Evolutionary conservation across 2,888 invertebrate genomes (phyloP).

Genomic region (Drosophila putrida): DNA sequence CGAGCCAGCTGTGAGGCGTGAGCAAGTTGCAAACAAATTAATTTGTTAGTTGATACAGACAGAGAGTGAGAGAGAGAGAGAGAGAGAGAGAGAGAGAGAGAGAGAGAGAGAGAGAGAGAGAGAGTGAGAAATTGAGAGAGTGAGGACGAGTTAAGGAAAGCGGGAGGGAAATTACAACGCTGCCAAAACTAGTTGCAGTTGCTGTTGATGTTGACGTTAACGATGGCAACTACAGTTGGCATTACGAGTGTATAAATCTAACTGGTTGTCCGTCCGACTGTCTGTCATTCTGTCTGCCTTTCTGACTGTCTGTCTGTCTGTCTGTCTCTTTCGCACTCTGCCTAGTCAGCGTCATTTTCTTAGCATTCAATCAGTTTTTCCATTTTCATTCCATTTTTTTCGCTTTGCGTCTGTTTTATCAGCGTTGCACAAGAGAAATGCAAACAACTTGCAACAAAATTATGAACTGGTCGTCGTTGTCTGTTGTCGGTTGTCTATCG

Average conservation of each 20-base stretch:
- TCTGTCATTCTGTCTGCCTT: conserved; percentile 3
- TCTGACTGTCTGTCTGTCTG: background rate
- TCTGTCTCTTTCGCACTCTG: background rate
- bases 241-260: background rate
- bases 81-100: background rate
- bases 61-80: background rate
- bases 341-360: conserved; percentile 24
- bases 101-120: background rate
- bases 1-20: conserved; percentile 29
- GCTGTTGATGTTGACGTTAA: conserved; percentile 15
- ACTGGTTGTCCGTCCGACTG: background rate
- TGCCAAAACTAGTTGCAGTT: conserved; percentile 37
- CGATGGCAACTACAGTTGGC: conserved; percentile 18
- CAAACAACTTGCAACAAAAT: conserved; percentile 49
- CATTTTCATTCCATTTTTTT: conserved; percentile 18
- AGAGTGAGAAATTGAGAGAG: no score
- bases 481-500: conserved; percentile 65
- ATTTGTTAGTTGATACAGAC: conserved; percentile 15
- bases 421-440: conserved; percentile 29
- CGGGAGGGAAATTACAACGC: conserved; percentile 8
- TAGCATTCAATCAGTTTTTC: conserved; percentile 50
- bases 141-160: background rate
- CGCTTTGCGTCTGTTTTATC: conserved; percentile 41
- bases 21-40: conserved; percentile 58
- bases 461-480: conserved; percentile 52